A percentile compares a stretch with the other conserved stretches of the same genome.
phyloP scores from a whole-genome alignment of 2,113 vertebrate genomes.

The Pungitius pungitius region DNA sequence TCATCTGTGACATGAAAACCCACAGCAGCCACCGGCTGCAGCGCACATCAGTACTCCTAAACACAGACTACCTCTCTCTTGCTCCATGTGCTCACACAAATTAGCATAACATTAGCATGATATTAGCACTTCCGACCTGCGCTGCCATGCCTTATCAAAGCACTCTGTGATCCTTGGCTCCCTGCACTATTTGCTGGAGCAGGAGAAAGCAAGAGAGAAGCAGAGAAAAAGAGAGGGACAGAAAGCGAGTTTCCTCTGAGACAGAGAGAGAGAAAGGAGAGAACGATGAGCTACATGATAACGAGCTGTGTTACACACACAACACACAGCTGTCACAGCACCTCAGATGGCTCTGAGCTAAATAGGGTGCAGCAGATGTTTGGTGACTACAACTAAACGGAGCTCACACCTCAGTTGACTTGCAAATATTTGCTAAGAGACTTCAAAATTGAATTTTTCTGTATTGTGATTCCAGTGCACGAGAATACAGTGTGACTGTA shows the following conservation, averaged over 20 bases:
- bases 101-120: slow-evolving; percentile 75
- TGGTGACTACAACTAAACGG: slow-evolving; percentile 67
- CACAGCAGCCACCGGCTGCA: slow-evolving; percentile 46
- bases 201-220: slow-evolving; percentile 14
- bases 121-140: slow-evolving; percentile 65
- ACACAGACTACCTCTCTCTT: slow-evolving; percentile 53
- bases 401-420: slow-evolving; percentile 63
- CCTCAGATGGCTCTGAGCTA: slow-evolving; percentile 64
- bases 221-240: slow-evolving; percentile 23
- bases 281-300: slow-evolving; percentile 77
- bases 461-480: slow-evolving; percentile 39
- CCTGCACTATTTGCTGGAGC: slow-evolving; percentile 61
- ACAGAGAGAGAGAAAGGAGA: slow-evolving; percentile 52
- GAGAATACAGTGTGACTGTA: slow-evolving; percentile 7
- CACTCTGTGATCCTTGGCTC: slow-evolving; percentile 70
- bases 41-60: slow-evolving; percentile 66
- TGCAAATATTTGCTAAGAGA: slow-evolving; percentile 78
- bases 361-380: slow-evolving; percentile 77
- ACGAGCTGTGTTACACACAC: slow-evolving; percentile 73
- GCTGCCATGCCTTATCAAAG: slow-evolving; percentile 72
- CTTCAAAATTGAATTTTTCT: slow-evolving; percentile 65
- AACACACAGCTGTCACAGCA: slow-evolving; percentile 66
- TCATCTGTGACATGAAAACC: slow-evolving; percentile 62
- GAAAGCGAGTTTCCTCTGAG: slow-evolving; percentile 50
- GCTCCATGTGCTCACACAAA: slow-evolving; percentile 63